Base-by-base conservation (phyloP, 2,113 vertebrate species). In the Grantiella picta region DNA sequence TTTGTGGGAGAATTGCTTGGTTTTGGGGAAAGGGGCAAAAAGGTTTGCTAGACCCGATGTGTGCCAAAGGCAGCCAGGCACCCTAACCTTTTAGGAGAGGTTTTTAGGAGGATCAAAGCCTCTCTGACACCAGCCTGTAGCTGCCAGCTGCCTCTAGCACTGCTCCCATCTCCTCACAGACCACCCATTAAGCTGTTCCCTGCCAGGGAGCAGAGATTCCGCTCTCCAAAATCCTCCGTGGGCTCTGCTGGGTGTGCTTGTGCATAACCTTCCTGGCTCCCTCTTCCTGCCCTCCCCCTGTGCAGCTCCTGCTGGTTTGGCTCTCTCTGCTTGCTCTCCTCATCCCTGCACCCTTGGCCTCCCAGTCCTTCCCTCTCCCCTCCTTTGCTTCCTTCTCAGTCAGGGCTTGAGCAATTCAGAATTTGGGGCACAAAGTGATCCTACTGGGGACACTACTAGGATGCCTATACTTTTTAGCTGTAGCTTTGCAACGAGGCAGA, bases 131-230 rank as follows among this genome's bases (percentile, higher is more conserved):
- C 1, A 5, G 38, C n/a, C n/a, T 80, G 65, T 38, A 28, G 31
- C 68, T 81, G 31, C 61, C 68, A 76, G 50, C 66, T 54, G 71
- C 53, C 15, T 65, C 1, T 29, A 14, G 2, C 35, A 11, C 42
- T 29, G 70, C 63, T 83, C 42, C 86, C 0, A 12, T 73, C 86
- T 81, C 54, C 59, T 90, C 80, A 2, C 82, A 80, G 96, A 93
- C 96, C 96, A 97, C 96, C 95, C 95, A 95, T 86, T n/a, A 73
- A 86, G 96, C 76, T 59, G 42, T 23, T 84, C 64, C 28, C 28
- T 88, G 82, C 83, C 83, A 70, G n/a, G 54, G 63, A 94, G 36
- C 2, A 0, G 59, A 86, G 79, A 66, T 10, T 56, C 35, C 2
- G 18, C 76, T 86, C 85, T 63, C 60, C 3, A 2, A 35, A 89